Conservation (phyloP, 2,888 invertebrate species). For the Lumbricus terrestris region DNA sequence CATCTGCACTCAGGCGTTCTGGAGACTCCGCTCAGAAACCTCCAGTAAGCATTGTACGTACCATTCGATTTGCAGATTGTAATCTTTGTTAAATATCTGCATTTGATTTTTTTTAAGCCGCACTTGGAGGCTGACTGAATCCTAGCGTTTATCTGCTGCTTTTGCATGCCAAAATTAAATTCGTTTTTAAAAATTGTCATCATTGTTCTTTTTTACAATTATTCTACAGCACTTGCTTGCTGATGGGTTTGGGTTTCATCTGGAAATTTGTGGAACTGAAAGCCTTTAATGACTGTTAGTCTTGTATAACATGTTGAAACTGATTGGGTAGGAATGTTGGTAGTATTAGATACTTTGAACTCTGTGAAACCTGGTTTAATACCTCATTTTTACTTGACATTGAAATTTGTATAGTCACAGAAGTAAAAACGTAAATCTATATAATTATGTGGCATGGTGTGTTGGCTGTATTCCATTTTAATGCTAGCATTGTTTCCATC, state of each 20-base stretch:
- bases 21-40: background rate
- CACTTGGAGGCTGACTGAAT: too few relatives aligned
- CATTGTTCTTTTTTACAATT: too few relatives aligned
- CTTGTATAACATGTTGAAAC: too few relatives aligned
- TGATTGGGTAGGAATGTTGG: background rate
- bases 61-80: background rate
- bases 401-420: background rate
- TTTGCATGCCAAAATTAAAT: too few relatives aligned
- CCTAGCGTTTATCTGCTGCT: too few relatives aligned
- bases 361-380: background rate
- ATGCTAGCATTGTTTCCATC: background rate
- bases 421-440: background rate
- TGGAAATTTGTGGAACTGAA: too few relatives aligned
- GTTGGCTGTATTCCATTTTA: background rate
- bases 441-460: background rate
- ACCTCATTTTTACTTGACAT: background rate
- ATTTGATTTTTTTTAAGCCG: background rate
- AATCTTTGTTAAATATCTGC: background rate
- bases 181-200: too few relatives aligned
- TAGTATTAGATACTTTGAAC: background rate
- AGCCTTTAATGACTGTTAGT: background rate
- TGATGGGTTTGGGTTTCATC: too few relatives aligned
- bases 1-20: background rate
- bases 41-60: background rate
- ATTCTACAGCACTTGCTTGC: too few relatives aligned